Evolutionary conservation across 2,888 invertebrate genomes (phyloP).

Genomic region (Bellardia bayeri): DNA sequence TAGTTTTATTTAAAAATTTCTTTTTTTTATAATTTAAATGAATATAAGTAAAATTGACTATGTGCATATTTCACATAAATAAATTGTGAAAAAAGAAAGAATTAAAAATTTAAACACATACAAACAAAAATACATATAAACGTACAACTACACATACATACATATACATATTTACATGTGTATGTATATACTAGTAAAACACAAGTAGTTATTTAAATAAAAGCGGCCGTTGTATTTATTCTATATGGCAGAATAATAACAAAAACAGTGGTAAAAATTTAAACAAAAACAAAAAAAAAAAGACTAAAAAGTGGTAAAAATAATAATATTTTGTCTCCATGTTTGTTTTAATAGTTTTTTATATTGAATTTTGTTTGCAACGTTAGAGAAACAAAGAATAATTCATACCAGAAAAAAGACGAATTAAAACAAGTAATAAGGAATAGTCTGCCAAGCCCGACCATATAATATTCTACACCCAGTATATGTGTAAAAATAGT

Average conservation of each 20-base stretch:
- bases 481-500: too few species aligned
- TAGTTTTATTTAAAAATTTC: not conserved
- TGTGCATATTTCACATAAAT: constrained; percentile 53
- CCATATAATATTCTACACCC: too few species aligned
- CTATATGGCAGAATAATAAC: constrained; percentile 43
- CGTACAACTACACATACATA: not conserved
- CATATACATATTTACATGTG: not conserved
- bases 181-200: not conserved
- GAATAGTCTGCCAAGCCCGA: too few species aligned
- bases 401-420: too few species aligned
- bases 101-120: constrained; percentile 20
- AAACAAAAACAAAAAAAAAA: not conserved
- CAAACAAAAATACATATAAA: not conserved
- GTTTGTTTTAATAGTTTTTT: constrained; percentile 36
- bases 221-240: constrained; percentile 63
- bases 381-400: not conserved
- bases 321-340: constrained; percentile 42
- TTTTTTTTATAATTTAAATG: constrained; percentile 35
- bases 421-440: too few species aligned
- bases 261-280: constrained; percentile 39
- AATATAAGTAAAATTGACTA: constrained; percentile 56
- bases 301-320: constrained; percentile 8
- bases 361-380: not conserved
- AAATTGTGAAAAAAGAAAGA: constrained; percentile 33
- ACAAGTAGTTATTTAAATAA: constrained; percentile 60